Evolutionary conservation across 53 echinoderm and acorn worm species (phyloP).

Genomic region (Temnopleurus reevesii): DNA sequence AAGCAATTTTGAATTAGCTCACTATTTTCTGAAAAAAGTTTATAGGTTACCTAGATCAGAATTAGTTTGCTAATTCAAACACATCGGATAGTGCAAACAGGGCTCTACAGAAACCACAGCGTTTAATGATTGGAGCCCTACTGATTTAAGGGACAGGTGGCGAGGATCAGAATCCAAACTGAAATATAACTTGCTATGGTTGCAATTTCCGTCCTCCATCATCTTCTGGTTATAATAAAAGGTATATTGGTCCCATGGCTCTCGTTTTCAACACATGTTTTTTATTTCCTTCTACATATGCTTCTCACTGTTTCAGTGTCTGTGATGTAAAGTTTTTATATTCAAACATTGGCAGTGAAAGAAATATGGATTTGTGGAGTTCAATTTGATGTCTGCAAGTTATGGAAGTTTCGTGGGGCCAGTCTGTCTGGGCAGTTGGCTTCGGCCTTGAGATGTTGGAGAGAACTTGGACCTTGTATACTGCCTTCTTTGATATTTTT

Average conservation of each 20-base stretch:
- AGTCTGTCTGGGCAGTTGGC: too few species aligned
- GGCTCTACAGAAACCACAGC: neutral
- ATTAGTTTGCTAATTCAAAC: too few species aligned
- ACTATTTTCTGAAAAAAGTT: too few species aligned
- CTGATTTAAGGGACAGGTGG: neutral
- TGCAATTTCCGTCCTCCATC: neutral
- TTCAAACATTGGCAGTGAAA: neutral
- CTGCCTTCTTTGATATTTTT: too few species aligned
- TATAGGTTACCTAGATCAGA: too few species aligned
- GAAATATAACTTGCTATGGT: constrained; percentile 34
- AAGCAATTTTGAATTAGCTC: too few species aligned
- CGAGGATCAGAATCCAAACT: neutral
- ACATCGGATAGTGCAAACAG: neutral
- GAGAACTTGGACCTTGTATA: too few species aligned
- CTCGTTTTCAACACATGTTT: constrained; percentile 9
- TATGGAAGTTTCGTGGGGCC: too few species aligned
- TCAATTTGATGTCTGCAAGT: too few species aligned
- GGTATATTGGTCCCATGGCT: neutral
- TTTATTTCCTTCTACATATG: neutral
- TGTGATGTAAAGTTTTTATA: neutral
- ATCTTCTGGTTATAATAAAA: neutral
- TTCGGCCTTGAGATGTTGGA: too few species aligned
- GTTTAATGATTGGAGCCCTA: neutral
- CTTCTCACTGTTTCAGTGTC: neutral
- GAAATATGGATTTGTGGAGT: too few species aligned